phyloP scores from a whole-genome alignment of 2,888 invertebrate genomes.

The Noctua janthe region DNA sequence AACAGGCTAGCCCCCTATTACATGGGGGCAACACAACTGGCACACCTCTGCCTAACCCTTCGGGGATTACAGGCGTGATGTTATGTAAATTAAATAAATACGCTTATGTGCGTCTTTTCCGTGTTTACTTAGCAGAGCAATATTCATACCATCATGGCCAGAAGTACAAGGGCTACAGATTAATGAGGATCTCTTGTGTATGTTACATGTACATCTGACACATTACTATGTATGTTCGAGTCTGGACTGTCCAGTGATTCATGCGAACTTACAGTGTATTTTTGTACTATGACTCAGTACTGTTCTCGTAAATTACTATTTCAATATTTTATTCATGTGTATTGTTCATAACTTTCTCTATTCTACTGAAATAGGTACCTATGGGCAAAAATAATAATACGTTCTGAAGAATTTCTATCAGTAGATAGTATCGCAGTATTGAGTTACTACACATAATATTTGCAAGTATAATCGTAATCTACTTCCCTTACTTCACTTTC shows the following conservation, averaged over 20 bases:
- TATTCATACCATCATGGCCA: not conserved
- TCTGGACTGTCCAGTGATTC: slow-evolving; percentile 22
- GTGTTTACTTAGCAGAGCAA: not conserved
- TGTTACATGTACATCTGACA: slow-evolving; percentile 11
- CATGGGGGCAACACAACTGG: too few relatives aligned
- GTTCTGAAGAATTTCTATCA: not conserved
- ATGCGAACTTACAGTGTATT: slow-evolving; percentile 31
- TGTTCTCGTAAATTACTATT: slow-evolving; percentile 4
- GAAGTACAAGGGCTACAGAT: not conserved
- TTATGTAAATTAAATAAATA: not conserved
- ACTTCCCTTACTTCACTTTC: slow-evolving; percentile 39
- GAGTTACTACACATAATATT: slow-evolving; percentile 17
- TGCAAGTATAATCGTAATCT: slow-evolving; percentile 39
- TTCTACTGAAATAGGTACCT: not conserved
- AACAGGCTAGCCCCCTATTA: too few relatives aligned
- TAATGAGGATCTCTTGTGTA: not conserved
- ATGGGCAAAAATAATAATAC: not conserved
- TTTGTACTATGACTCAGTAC: slow-evolving; percentile 38
- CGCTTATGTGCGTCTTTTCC: not conserved
- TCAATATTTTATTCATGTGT: slow-evolving; percentile 7
- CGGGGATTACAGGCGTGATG: too few relatives aligned
- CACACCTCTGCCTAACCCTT: too few relatives aligned
- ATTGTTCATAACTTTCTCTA: slow-evolving; percentile 24
- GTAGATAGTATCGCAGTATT: not conserved
- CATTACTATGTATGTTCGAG: slow-evolving; percentile 26